Conservation (phyloP, 2,797 vertebrate species). For the Myripristis murdjan region DNA sequence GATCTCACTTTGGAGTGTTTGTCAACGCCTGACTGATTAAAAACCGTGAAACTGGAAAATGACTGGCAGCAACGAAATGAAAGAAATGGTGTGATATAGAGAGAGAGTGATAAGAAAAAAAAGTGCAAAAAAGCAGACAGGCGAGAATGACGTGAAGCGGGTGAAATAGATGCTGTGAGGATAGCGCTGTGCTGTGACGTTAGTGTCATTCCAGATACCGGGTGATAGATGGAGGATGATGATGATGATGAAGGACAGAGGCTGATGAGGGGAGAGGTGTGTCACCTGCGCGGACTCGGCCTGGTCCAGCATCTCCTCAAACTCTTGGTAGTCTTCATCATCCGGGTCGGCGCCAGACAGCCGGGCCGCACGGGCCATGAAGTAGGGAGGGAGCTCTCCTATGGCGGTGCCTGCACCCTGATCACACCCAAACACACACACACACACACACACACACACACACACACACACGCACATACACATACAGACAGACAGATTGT, state of each 20-base stretch:
- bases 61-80: neutral
- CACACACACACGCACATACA: too few relatives aligned
- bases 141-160: too few relatives aligned
- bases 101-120: neutral
- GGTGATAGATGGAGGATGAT: neutral
- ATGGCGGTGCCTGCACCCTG: constrained; percentile 92
- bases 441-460: constrained; percentile 23
- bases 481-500: too few relatives aligned
- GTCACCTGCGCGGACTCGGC: constrained; percentile 90
- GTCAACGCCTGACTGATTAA: neutral
- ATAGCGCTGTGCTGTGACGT: too few relatives aligned
- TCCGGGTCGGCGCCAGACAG: constrained; percentile 91
- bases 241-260: neutral
- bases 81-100: constrained; percentile 4
- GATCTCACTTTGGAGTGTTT: constrained; percentile 4
- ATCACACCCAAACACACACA: too few relatives aligned
- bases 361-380: constrained; percentile 94
- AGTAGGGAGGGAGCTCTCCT: constrained; percentile 94
- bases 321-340: constrained; percentile 89
- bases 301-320: constrained; percentile 93
- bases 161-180: too few relatives aligned
- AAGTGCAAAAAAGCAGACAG: too few relatives aligned
- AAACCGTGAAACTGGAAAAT: constrained; percentile 1
- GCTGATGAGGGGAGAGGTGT: neutral
- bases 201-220: too few relatives aligned